Evolutionary conservation across 2,797 vertebrate species (phyloP).

Genomic region (Neoniphon sammara): DNA sequence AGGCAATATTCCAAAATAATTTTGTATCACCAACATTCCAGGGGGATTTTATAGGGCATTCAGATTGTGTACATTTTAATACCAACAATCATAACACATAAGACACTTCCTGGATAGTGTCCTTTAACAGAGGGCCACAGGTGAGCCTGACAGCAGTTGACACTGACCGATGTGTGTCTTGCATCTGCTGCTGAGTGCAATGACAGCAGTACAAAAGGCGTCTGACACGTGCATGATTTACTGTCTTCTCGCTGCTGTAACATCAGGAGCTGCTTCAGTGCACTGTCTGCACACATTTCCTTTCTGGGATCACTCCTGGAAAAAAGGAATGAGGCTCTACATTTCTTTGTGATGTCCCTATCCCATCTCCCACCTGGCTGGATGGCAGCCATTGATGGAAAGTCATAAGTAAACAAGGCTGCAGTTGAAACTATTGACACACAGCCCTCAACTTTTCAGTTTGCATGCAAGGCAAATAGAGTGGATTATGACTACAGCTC

Average conservation of each 20-base stretch:
- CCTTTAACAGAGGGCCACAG: constrained; percentile 63
- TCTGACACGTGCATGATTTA: constrained; percentile 54
- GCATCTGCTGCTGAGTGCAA: constrained; percentile 61
- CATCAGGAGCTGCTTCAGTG: constrained; percentile 39
- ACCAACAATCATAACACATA: background rate
- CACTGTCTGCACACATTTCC: constrained; percentile 40
- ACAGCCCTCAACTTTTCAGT: constrained; percentile 35
- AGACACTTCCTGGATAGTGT: background rate
- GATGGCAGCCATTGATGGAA: constrained; percentile 27
- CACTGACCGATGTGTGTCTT: constrained; percentile 33
- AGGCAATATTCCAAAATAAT: background rate
- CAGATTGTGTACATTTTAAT: background rate
- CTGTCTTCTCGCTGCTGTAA: constrained; percentile 48
- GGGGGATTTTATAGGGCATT: background rate
- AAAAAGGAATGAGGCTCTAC: constrained; percentile 3
- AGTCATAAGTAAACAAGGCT: constrained; percentile 46
- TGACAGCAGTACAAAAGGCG: constrained; percentile 72
- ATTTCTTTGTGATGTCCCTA: constrained; percentile 38
- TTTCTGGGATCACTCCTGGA: constrained; percentile 17
- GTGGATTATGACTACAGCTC: background rate
- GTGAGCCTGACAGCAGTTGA: constrained; percentile 70
- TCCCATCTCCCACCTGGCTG: constrained; percentile 24
- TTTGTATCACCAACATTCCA: background rate
- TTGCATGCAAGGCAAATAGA: constrained; percentile 34
- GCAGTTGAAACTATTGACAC: constrained; percentile 12